Conservation (phyloP, 2,797 vertebrate genomes). For the Thamnophis elegans region DNA sequence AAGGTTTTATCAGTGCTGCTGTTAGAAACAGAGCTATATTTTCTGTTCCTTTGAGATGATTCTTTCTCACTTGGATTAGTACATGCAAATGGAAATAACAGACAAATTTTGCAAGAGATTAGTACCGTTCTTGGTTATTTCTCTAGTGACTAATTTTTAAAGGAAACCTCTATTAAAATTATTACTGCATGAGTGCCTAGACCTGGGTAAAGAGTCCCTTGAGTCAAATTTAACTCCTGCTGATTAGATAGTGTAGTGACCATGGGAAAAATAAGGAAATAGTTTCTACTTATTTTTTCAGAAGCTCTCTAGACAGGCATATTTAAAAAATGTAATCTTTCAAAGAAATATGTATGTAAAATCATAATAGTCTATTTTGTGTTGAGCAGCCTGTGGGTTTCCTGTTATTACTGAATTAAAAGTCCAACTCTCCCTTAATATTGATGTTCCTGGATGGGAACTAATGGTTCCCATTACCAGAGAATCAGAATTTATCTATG, state of each 20-base stretch:
- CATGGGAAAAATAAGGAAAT: not conserved
- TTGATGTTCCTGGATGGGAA: not conserved
- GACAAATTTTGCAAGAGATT: not conserved
- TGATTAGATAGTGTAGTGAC: not conserved
- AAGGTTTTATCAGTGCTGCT: not conserved
- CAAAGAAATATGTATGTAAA: not conserved
- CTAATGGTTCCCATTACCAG: not conserved
- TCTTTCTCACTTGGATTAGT: not conserved
- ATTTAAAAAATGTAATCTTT: not conserved
- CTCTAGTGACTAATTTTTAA: not conserved
- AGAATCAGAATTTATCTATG: not conserved
- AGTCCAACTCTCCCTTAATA: not conserved
- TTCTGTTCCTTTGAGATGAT: not conserved
- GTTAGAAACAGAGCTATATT: not conserved
- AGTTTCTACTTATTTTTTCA: not conserved
- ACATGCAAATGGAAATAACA: not conserved
- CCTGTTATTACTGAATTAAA: not conserved
- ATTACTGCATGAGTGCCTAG: not conserved
- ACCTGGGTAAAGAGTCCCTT: not conserved
- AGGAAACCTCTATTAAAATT: not conserved
- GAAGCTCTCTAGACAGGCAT: not conserved
- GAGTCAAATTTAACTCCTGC: not conserved
- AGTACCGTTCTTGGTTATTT: not conserved
- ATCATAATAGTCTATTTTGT: not conserved
- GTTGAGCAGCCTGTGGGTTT: not conserved